A percentile compares a stretch with the other conserved stretches of the same genome.
These are phyloP conservation scores for Drosophila simulans DNA, from an alignment of 1,140 invertebrate genomes.

Conservation along the genomic window DNA sequence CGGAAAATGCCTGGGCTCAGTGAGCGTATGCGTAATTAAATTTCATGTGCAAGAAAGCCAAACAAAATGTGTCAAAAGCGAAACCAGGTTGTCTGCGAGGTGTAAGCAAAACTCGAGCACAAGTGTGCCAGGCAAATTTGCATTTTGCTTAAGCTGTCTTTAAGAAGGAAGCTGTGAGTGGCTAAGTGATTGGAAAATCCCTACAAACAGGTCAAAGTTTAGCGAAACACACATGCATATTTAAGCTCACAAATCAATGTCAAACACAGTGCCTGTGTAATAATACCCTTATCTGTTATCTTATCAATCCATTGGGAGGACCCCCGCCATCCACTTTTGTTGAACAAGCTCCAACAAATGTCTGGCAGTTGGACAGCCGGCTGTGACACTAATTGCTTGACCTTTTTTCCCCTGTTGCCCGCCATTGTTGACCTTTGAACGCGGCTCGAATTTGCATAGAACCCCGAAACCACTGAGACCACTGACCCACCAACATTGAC, in stretches of 20 bases:
- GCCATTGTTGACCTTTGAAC: constrained; percentile 69
- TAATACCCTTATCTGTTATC: constrained; percentile 54
- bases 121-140: constrained; percentile 13
- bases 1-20: constrained; percentile 37
- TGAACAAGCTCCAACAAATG: constrained; percentile 55
- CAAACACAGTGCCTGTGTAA: constrained; percentile 38
- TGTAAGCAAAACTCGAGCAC: constrained; percentile 24
- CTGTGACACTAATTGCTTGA: constrained; percentile 77
- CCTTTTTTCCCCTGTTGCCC: constrained; percentile 53
- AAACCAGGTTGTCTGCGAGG: constrained; percentile 54
- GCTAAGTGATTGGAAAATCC: constrained; percentile 66
- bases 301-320: constrained; percentile 36
- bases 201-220: constrained; percentile 42
- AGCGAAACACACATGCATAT: constrained; percentile 16
- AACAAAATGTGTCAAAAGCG: constrained; percentile 40
- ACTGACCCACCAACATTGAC: constrained; percentile 40
- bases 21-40: constrained; percentile 75
- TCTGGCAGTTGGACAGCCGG: constrained; percentile 28
- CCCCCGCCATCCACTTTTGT: constrained; percentile 19
- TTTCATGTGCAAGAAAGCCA: constrained; percentile 34
- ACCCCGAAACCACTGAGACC: constrained; percentile 20
- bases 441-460: constrained; percentile 61
- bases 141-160: constrained; percentile 27
- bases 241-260: constrained; percentile 48
- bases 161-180: constrained; percentile 42